These are phyloP conservation scores for Oncorhynchus masou DNA, from an alignment of 2,113 vertebrate genomes.

Conservation along the genomic window DNA sequence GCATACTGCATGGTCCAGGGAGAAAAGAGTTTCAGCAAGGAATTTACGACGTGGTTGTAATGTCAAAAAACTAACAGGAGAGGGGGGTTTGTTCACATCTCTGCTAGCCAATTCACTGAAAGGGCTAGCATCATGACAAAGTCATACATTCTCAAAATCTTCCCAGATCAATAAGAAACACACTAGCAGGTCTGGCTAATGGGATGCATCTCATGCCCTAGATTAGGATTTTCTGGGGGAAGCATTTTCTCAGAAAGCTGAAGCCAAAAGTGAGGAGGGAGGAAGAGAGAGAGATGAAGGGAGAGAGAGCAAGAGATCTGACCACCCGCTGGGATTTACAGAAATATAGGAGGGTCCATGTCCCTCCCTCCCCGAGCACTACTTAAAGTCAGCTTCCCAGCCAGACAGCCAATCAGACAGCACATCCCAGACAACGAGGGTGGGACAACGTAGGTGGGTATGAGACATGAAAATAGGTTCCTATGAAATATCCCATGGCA, in stretches of 20 bases:
- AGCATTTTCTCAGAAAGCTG: no score
- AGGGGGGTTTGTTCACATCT: no score
- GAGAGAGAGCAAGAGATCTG: not conserved
- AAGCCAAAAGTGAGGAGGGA: not conserved
- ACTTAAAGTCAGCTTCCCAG: no score
- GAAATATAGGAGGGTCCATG: not conserved
- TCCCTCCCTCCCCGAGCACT: not conserved
- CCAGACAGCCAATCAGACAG: conserved; percentile 12
- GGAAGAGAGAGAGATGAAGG: not conserved
- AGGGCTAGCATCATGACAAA: conserved; percentile 2
- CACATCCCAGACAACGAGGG: not conserved
- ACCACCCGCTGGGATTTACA: conserved; percentile 13
- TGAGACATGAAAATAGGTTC: no score
- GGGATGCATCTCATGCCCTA: conserved; percentile 70
- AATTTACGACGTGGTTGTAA: no score
- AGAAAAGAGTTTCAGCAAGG: no score
- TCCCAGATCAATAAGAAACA: conserved; percentile 70
- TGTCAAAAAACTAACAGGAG: no score
- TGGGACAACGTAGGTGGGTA: no score
- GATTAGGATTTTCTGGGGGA: conserved; percentile 57
- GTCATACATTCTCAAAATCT: conserved; percentile 57
- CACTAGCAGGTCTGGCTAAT: conserved; percentile 69
- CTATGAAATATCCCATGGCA: no score
- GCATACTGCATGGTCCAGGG: no score
- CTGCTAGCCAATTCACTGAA: not conserved